Conservation (phyloP, 2,113 vertebrate genomes). For the Sitta europaea region DNA sequence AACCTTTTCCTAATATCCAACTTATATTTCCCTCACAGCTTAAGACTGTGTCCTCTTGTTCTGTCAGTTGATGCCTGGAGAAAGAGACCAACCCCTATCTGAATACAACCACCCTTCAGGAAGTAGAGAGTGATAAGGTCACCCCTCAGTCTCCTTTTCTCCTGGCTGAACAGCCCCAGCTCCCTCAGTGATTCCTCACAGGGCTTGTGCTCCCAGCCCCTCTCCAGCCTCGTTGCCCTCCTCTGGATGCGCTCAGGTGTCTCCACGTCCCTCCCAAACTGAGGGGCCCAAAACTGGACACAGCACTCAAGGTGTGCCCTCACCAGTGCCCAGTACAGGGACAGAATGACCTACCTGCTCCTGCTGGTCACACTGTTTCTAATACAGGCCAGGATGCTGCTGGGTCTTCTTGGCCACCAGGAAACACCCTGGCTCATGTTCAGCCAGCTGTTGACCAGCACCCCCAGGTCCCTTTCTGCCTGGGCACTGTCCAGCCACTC, state of each 20-base stretch:
- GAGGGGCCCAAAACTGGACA: not conserved
- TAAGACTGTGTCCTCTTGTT: rapidly evolving
- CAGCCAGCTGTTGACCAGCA: rapidly evolving
- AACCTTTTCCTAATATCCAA: not conserved
- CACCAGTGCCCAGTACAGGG: not conserved
- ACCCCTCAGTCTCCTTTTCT: not conserved
- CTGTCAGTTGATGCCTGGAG: not conserved
- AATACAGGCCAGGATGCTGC: rapidly evolving
- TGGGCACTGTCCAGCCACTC: not conserved
- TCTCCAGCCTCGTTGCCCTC: not conserved
- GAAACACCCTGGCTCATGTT: not conserved
- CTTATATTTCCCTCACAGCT: rapidly evolving
- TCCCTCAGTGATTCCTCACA: not conserved
- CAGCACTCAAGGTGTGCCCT: not conserved
- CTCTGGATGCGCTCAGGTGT: rapidly evolving
- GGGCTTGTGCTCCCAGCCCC: not conserved
- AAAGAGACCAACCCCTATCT: not conserved
- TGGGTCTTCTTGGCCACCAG: not conserved
- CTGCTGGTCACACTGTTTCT: not conserved
- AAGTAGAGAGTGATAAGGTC: not conserved
- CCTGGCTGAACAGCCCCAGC: not conserved
- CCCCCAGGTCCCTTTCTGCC: not conserved
- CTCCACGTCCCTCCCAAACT: not conserved
- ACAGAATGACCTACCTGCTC: not conserved
- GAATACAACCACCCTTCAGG: rapidly evolving